A percentile compares a stretch with the other conserved stretches of the same genome.
These are phyloP conservation scores for Callipepla squamata DNA, from an alignment of 2,113 vertebrate genomes.

Conservation along the genomic window DNA sequence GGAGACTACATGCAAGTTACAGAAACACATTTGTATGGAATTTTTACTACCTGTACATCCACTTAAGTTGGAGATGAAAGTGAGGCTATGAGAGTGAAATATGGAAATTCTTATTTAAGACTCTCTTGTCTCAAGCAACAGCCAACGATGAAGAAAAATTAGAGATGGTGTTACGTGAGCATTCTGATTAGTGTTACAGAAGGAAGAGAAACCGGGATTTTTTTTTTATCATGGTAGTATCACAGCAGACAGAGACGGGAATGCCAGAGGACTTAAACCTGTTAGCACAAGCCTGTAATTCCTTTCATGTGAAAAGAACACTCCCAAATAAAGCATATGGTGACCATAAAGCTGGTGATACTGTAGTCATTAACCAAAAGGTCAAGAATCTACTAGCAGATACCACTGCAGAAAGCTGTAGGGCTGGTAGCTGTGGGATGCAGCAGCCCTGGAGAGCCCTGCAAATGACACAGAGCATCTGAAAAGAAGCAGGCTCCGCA, in stretches of 20 bases:
- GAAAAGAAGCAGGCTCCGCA: constrained; percentile 15
- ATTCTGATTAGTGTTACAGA: background rate
- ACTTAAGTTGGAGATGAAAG: background rate
- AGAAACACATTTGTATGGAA: background rate
- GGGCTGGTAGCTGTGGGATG: background rate
- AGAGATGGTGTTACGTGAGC: background rate
- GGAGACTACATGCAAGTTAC: background rate
- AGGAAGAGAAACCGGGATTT: background rate
- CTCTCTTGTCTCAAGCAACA: background rate
- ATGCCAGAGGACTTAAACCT: background rate
- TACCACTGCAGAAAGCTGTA: background rate
- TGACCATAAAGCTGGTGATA: background rate
- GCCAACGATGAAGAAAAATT: background rate
- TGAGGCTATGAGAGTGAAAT: background rate
- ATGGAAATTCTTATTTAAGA: background rate
- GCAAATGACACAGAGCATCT: background rate
- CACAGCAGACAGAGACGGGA: background rate
- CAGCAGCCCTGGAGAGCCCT: background rate
- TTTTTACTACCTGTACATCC: background rate
- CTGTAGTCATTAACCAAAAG: background rate
- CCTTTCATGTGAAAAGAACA: background rate
- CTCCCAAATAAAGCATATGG: background rate
- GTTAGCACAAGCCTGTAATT: background rate
- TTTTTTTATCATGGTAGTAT: background rate
- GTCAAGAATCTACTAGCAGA: background rate